phyloP scores from a whole-genome alignment of 2,113 vertebrate genomes.

The Capricornis sumatraensis region DNA sequence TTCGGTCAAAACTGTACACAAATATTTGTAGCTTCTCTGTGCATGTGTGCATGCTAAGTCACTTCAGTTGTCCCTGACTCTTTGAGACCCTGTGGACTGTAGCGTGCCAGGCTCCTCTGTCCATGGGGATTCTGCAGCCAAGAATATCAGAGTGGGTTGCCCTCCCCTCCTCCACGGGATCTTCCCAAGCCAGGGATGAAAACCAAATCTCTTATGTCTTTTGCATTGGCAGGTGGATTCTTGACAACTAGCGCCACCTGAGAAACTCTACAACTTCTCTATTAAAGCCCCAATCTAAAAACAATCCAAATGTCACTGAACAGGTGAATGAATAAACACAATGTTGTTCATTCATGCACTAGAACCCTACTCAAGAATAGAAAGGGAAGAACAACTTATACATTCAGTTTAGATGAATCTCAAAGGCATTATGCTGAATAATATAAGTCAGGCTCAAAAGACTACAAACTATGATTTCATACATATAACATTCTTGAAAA shows the following conservation, averaged over 20 bases:
- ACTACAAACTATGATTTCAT: neutral
- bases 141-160: neutral
- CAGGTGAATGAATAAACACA: neutral
- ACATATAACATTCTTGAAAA: neutral
- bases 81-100: neutral
- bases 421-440: neutral
- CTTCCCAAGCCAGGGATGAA: neutral
- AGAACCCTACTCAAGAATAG: neutral
- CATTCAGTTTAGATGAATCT: neutral
- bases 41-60: neutral
- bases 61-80: neutral
- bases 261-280: neutral
- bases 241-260: neutral
- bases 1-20: neutral
- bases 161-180: neutral
- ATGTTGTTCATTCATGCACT: neutral
- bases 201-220: neutral
- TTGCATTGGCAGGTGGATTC: neutral
- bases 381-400: neutral
- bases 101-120: neutral
- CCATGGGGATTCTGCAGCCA: neutral
- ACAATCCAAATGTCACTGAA: neutral
- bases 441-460: neutral
- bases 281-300: neutral
- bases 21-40: neutral